These are phyloP conservation scores for Tragelaphus eurycerus DNA, from an alignment of 2,797 vertebrate species.

Conservation along the genomic window DNA sequence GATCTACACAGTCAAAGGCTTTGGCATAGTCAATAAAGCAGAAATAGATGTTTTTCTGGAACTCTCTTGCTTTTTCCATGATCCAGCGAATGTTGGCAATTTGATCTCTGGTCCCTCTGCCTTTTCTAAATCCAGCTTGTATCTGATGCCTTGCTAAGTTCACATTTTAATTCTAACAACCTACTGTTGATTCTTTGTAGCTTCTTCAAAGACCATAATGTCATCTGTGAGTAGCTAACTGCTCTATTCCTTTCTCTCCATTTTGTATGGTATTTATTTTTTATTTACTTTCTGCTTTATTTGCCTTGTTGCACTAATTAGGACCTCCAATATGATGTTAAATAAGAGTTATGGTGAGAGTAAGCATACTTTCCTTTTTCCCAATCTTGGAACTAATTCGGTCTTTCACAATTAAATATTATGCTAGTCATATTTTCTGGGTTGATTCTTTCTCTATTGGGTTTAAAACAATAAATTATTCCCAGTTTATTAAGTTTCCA, in stretches of 20 bases:
- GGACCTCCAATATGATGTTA: background rate
- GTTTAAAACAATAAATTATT: background rate
- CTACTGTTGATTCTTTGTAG: background rate
- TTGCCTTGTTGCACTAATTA: background rate
- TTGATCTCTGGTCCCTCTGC: no score
- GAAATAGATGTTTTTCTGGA: no score
- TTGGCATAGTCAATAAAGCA: no score
- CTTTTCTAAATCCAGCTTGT: background rate
- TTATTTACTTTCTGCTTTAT: background rate
- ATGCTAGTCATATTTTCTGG: background rate
- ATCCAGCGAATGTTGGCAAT: no score
- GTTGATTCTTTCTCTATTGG: background rate
- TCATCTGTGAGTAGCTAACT: background rate
- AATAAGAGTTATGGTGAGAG: background rate
- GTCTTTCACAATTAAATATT: background rate
- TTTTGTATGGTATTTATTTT: background rate
- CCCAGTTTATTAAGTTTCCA: background rate
- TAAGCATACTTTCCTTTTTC: background rate
- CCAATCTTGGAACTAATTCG: background rate
- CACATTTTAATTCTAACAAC: background rate
- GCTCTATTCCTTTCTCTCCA: background rate
- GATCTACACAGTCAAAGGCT: no score
- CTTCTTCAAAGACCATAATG: background rate
- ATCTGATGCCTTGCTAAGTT: background rate
- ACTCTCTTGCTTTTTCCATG: no score